Percentiles rank a stretch among this genome's conserved stretches.
Evolutionary conservation across 2,113 vertebrate genomes (phyloP).

Genomic region (Aplodontia rufa): DNA sequence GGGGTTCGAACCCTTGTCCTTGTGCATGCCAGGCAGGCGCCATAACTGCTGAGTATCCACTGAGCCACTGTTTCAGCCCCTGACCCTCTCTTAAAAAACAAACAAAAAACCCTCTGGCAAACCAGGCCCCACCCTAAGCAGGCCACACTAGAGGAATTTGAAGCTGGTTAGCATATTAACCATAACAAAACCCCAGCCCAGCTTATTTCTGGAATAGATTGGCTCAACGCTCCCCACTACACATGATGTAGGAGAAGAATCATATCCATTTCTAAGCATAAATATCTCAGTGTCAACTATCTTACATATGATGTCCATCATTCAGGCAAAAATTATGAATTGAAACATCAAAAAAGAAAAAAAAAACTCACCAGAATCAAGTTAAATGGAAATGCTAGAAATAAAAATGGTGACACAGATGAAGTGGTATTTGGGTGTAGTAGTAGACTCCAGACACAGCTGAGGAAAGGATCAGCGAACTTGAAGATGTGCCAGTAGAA

Average conservation of each 20-base stretch:
- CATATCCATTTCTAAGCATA: background rate
- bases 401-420: background rate
- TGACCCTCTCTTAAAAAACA: too few species aligned
- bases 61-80: too few species aligned
- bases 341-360: background rate
- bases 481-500: background rate
- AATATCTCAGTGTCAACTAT: background rate
- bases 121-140: background rate
- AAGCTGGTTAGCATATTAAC: background rate
- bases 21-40: too few species aligned
- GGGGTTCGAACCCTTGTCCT: too few species aligned
- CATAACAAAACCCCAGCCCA: background rate
- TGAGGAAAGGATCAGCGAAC: background rate
- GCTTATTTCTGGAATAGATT: background rate
- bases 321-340: conserved; percentile 12
- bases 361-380: background rate
- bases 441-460: background rate
- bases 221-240: background rate
- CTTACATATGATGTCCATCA: background rate
- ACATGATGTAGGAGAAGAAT: background rate
- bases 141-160: background rate
- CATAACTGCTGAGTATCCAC: too few species aligned
- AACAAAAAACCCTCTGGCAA: background rate
- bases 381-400: conserved; percentile 5
- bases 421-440: background rate